Percentiles rank a stretch among this genome's conserved stretches.
These are phyloP conservation scores for Heptranchias perlo DNA, from an alignment of 2,113 vertebrate species.

Conservation along the genomic window DNA sequence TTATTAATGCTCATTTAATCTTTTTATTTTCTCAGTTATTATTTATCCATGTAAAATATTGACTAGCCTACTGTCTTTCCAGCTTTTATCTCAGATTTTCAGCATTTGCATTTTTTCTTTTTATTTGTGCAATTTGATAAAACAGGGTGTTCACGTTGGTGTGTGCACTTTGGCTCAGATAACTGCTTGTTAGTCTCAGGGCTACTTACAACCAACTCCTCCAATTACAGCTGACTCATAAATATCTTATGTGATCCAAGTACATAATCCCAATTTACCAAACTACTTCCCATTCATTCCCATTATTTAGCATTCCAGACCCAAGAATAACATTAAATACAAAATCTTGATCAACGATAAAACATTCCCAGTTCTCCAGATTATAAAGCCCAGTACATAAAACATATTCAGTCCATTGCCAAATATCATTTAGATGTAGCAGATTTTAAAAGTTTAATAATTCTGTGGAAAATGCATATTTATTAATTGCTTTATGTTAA, in stretches of 20 bases:
- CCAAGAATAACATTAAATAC: constrained; percentile 3
- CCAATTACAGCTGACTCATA: background rate
- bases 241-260: background rate
- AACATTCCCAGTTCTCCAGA: background rate
- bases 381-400: background rate
- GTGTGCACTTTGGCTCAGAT: background rate
- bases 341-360: background rate
- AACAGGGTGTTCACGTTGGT: background rate
- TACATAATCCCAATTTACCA: background rate
- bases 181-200: background rate
- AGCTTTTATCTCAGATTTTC: background rate
- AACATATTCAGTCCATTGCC: background rate
- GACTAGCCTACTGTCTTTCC: background rate
- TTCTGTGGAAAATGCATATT: background rate
- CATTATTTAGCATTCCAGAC: constrained; percentile 19
- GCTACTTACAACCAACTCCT: background rate
- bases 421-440: background rate
- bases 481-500: background rate
- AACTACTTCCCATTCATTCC: constrained; percentile 8
- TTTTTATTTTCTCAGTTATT: background rate
- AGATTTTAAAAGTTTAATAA: background rate
- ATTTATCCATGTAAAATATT: background rate
- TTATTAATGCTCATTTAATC: background rate
- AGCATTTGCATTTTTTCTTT: background rate
- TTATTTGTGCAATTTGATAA: background rate